Evolutionary conservation across 92 coral and sea anemone genomes (phyloP).

Genomic region (Epizoanthus rinbou): DNA sequence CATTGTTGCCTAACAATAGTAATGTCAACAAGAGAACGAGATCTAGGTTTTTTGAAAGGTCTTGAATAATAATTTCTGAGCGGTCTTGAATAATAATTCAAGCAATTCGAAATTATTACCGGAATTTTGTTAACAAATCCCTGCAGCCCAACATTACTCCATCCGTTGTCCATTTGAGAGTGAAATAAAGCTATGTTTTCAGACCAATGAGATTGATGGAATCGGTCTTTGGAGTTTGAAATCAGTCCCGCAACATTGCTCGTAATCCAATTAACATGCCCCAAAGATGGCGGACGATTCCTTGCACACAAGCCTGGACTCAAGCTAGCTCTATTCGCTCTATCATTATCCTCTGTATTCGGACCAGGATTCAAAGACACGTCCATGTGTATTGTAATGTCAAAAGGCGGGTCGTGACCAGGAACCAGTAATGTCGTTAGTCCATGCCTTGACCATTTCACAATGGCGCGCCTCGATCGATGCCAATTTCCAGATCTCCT

Average conservation of each 20-base stretch:
- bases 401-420: too few relatives aligned
- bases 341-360: too few relatives aligned
- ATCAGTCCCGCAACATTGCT: conserved; percentile 24
- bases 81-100: conserved; percentile 17
- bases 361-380: too few relatives aligned
- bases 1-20: conserved; percentile 11
- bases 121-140: conserved; percentile 25
- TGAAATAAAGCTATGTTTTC: conserved; percentile 14
- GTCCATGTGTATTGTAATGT: too few relatives aligned
- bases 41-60: not conserved
- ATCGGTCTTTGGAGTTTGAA: conserved; percentile 20
- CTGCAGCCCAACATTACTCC: conserved; percentile 20
- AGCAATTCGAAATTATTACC: conserved; percentile 18
- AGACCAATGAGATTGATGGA: conserved; percentile 10
- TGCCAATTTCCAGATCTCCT: too few relatives aligned
- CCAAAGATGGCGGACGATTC: conserved; percentile 20
- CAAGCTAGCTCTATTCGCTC: too few relatives aligned
- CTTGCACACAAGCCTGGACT: too few relatives aligned
- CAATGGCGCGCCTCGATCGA: too few relatives aligned
- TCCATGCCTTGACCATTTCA: too few relatives aligned
- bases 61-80: too few relatives aligned
- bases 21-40: conserved; percentile 12
- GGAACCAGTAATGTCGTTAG: too few relatives aligned
- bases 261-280: conserved; percentile 14
- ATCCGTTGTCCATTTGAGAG: conserved; percentile 15